phyloP scores from a whole-genome alignment of 2,888 invertebrate species.

The Crematogaster levior region DNA sequence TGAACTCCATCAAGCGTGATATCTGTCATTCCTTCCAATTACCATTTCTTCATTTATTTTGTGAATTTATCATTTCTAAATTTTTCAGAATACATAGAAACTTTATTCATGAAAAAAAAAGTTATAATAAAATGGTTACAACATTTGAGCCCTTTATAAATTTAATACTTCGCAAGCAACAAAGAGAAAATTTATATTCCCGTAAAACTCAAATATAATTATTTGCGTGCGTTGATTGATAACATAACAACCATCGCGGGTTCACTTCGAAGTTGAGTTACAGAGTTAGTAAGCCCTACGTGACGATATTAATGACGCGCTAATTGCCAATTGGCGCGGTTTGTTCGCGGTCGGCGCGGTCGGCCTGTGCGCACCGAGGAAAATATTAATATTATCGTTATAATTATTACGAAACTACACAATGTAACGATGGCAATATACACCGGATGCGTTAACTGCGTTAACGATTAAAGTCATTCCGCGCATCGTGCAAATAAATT shows the following conservation, averaged over 20 bases:
- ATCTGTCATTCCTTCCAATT: background rate
- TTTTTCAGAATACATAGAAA: background rate
- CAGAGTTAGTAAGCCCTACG: conserved; percentile 35
- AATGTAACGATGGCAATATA: conserved; percentile 16
- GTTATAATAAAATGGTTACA: background rate
- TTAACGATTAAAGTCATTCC: conserved; percentile 52
- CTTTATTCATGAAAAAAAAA: background rate
- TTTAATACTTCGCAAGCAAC: background rate
- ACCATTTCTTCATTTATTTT: background rate
- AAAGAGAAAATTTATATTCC: conserved; percentile 11
- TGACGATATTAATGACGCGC: conserved; percentile 65
- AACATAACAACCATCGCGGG: conserved; percentile 33
- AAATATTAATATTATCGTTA: conserved; percentile 62
- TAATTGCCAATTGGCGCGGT: conserved; percentile 65
- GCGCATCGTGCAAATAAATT: conserved; percentile 52
- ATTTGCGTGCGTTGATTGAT: conserved; percentile 37
- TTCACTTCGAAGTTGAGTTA: conserved; percentile 37
- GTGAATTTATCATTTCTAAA: background rate
- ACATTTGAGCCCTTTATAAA: background rate
- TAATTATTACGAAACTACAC: conserved; percentile 41
- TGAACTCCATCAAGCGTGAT: background rate
- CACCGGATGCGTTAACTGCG: conserved; percentile 42
- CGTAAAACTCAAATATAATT: conserved; percentile 6
- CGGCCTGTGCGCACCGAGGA: conserved; percentile 23
- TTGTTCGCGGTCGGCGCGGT: conserved; percentile 58